Evolutionary conservation across 2,113 vertebrate genomes (phyloP).

Genomic region (Holacanthus passer): DNA sequence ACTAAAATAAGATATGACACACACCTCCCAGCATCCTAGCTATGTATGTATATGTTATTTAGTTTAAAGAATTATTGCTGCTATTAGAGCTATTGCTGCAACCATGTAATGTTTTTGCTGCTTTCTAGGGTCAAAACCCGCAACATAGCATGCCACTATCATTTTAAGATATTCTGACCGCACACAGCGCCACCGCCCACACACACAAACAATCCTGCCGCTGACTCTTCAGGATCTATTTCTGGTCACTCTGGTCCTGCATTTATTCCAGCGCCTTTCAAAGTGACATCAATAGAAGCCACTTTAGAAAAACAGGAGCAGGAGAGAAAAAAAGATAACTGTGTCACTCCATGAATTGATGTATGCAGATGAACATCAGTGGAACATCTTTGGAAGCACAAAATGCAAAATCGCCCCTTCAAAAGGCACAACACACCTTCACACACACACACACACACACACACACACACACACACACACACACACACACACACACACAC

Average conservation of each 20-base stretch:
- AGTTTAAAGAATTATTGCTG: not conserved
- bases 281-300: conserved; percentile 29
- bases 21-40: not conserved
- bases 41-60: not conserved
- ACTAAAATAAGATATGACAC: not conserved
- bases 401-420: conserved; percentile 4
- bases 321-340: not conserved
- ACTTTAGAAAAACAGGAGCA: conserved; percentile 23
- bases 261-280: conserved; percentile 26
- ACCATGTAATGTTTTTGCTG: not conserved
- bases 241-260: conserved; percentile 26
- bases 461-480: conserved; percentile 4
- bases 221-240: conserved; percentile 50
- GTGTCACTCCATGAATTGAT: not conserved
- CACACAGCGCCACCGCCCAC: not conserved
- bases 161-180: not conserved
- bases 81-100: not conserved
- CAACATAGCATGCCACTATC: not conserved
- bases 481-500: conserved; percentile 8
- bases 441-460: not conserved
- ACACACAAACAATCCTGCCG: conserved; percentile 13
- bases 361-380: conserved; percentile 12
- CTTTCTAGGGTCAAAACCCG: not conserved
- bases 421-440: conserved; percentile 2
- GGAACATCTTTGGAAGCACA: conserved; percentile 16